Percentiles rank a stretch among this genome's conserved stretches.
Conservation (phyloP, 2,113 vertebrate species). For the Hippolais icterina region DNA sequence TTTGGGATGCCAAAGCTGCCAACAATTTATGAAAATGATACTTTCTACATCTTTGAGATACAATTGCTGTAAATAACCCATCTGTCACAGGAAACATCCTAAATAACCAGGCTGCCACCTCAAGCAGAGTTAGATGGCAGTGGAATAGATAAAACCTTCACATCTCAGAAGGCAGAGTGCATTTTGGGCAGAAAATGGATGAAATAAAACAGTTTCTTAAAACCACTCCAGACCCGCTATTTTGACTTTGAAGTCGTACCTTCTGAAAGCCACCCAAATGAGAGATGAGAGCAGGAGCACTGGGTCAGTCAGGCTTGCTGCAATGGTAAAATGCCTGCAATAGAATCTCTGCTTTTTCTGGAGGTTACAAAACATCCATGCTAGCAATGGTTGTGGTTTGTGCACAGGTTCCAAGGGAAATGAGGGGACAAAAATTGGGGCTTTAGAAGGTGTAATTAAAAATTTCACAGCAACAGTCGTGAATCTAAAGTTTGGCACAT, state of each 20-base stretch:
- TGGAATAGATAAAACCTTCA: neutral
- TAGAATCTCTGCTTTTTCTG: neutral
- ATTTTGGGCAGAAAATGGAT: neutral
- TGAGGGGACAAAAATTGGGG: neutral
- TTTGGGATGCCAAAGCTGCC: neutral
- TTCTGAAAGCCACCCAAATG: neutral
- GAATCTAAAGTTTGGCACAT: neutral
- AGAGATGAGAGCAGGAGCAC: neutral
- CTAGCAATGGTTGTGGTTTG: neutral
- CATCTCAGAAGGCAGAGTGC: neutral
- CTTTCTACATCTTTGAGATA: neutral
- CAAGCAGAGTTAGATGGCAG: neutral
- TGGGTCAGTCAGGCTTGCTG: neutral
- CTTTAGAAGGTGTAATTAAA: neutral
- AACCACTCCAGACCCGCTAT: neutral
- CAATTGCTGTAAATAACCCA: constrained; percentile 2
- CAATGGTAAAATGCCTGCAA: neutral
- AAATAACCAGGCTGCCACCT: neutral
- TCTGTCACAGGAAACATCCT: neutral
- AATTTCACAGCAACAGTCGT: neutral
- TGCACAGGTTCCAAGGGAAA: neutral
- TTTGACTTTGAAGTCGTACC: neutral
- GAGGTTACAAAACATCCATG: neutral
- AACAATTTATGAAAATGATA: neutral
- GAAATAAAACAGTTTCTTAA: neutral